Conservation (phyloP, 2,113 vertebrate genomes). For the Seriola dumerili region DNA sequence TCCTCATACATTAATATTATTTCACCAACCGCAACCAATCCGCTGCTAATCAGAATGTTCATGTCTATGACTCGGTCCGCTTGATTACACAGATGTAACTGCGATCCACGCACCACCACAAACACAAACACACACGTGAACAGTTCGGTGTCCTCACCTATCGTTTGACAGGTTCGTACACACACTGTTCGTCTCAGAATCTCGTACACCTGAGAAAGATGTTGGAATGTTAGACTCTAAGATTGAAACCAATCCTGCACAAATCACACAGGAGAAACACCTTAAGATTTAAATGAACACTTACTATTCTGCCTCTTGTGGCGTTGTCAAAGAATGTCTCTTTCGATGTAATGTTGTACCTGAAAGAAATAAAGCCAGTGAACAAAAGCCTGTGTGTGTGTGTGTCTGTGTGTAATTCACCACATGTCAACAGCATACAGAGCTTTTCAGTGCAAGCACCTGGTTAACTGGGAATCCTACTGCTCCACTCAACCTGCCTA, state of each 20-base stretch:
- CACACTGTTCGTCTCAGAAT: constrained; percentile 94
- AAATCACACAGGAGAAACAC: not conserved
- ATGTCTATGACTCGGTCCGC: no score
- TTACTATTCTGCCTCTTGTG: constrained; percentile 95
- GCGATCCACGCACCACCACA: no score
- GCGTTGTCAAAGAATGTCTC: constrained; percentile 97
- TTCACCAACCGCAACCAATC: no score
- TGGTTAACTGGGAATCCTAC: not conserved
- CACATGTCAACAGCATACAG: not conserved
- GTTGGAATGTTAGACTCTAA: constrained; percentile 1
- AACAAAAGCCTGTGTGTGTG: not conserved
- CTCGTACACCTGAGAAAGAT: constrained; percentile 89
- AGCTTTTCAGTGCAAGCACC: not conserved
- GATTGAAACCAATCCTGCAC: not conserved
- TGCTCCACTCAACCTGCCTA: no score
- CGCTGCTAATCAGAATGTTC: no score
- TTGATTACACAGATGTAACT: no score
- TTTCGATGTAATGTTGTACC: constrained; percentile 94
- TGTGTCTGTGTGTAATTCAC: not conserved
- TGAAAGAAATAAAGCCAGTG: constrained; percentile 68
- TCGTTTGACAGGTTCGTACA: constrained; percentile 91
- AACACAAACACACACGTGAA: not conserved
- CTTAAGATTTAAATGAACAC: constrained; percentile 61
- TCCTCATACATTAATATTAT: no score
- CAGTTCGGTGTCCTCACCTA: constrained; percentile 86